These are phyloP conservation scores for Syngnathus scovelli DNA, from an alignment of 2,113 vertebrate genomes.

Conservation along the genomic window DNA sequence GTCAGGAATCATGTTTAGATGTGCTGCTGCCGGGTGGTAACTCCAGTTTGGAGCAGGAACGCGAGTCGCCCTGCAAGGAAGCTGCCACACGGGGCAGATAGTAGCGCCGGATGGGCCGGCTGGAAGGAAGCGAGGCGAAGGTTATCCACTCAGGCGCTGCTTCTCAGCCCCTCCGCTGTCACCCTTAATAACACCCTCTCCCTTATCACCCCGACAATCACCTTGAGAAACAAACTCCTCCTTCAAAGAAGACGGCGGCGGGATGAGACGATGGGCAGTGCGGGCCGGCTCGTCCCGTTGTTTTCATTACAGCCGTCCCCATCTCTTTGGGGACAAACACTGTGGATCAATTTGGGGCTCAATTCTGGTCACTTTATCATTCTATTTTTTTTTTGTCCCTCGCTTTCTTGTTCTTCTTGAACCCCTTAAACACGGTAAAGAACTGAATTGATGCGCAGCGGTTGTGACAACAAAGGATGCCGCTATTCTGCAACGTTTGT, in stretches of 20 bases:
- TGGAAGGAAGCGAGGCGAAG: constrained; percentile 62
- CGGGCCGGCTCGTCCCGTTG: constrained; percentile 35
- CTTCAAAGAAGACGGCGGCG: constrained; percentile 49
- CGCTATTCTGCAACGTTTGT: constrained; percentile 8
- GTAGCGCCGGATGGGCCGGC: constrained; percentile 13
- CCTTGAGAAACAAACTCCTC: constrained; percentile 73
- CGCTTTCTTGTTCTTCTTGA: constrained; percentile 6
- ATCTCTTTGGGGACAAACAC: constrained; percentile 46
- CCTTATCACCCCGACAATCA: constrained; percentile 74
- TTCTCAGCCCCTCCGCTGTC: constrained; percentile 69
- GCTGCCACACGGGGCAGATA: background rate
- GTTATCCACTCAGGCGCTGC: constrained; percentile 69
- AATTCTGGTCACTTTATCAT: constrained; percentile 46
- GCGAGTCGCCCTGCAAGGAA: constrained; percentile 39
- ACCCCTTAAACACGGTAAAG: constrained; percentile 22
- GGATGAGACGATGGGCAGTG: constrained; percentile 28
- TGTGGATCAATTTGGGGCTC: constrained; percentile 56
- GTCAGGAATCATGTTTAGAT: constrained; percentile 78
- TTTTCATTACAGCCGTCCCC: constrained; percentile 49
- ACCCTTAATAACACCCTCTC: constrained; percentile 71
- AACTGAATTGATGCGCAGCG: background rate
- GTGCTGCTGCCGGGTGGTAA: constrained; percentile 69
- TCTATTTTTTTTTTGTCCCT: constrained; percentile 9
- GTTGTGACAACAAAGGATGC: constrained; percentile 12
- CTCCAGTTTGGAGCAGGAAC: constrained; percentile 59